Conservation (phyloP, 23 tunicate species). For the Aplidium turbinatum region DNA sequence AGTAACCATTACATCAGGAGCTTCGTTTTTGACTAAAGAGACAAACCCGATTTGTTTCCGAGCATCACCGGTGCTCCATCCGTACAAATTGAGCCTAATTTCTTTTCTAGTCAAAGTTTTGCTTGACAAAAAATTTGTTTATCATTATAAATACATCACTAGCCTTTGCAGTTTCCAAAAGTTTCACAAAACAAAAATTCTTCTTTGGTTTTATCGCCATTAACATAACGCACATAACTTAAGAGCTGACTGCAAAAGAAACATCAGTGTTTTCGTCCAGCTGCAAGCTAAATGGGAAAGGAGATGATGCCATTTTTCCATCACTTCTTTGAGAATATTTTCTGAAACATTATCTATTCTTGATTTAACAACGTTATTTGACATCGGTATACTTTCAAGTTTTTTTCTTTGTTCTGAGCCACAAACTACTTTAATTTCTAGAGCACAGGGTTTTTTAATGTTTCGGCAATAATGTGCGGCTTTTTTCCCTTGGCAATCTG, state of each 20-base stretch:
- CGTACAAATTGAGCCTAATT: slow-evolving; percentile 19
- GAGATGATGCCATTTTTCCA: slow-evolving; percentile 13
- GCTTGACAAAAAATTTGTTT: slow-evolving; percentile 17
- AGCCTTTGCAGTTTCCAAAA: slow-evolving; percentile 12
- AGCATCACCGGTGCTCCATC: slow-evolving; percentile 35
- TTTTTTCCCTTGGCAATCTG: slow-evolving; percentile 22
- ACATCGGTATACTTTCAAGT: slow-evolving; percentile 13
- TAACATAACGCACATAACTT: slow-evolving; percentile 23
- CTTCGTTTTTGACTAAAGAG: slow-evolving; percentile 22
- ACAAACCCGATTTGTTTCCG: slow-evolving; percentile 30
- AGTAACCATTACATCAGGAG: slow-evolving; percentile 25
- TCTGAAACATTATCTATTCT: background rate
- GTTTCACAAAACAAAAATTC: background rate
- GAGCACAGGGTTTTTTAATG: slow-evolving; percentile 2
- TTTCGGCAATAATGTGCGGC: background rate
- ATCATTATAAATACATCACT: slow-evolving; percentile 13
- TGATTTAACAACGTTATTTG: slow-evolving; percentile 9
- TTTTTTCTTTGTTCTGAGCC: slow-evolving; percentile 22
- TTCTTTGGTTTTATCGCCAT: slow-evolving; percentile 28
- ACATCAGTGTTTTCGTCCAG: slow-evolving; percentile 12
- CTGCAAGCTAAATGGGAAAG: slow-evolving; percentile 25
- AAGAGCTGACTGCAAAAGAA: slow-evolving; percentile 19
- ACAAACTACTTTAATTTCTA: slow-evolving; percentile 12
- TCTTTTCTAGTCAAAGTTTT: slow-evolving; percentile 21
- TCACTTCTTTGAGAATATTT: slow-evolving; percentile 22